Percentiles rank a stretch among this genome's conserved stretches.
phyloP scores from a whole-genome alignment of 2,888 invertebrate genomes.

The Dioctria rufipes region DNA sequence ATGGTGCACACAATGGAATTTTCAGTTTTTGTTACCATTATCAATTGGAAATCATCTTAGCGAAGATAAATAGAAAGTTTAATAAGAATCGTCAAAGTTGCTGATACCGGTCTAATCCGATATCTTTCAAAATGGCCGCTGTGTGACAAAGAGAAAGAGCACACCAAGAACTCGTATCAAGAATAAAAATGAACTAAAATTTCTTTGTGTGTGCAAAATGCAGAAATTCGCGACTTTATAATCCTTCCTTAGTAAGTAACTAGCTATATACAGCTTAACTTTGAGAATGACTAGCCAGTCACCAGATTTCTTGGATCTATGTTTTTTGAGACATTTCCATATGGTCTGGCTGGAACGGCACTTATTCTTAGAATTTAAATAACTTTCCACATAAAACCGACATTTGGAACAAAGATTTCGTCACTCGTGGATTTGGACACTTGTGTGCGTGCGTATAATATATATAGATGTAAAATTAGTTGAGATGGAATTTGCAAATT shows the following conservation, averaged over 20 bases:
- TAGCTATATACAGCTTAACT: not conserved
- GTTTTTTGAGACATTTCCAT: not conserved
- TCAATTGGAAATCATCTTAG: not conserved
- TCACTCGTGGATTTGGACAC: conserved; percentile 22
- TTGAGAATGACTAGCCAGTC: too few species aligned
- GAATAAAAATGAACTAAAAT: not conserved
- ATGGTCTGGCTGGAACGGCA: too few species aligned
- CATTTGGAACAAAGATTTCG: conserved; percentile 21
- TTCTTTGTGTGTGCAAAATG: conserved; percentile 32
- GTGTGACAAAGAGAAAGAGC: conserved; percentile 48
- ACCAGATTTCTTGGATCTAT: too few species aligned
- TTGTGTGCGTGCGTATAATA: conserved; percentile 31
- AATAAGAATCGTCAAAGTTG: not conserved
- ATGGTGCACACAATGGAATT: not conserved
- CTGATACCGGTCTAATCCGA: conserved; percentile 42
- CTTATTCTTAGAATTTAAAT: too few species aligned
- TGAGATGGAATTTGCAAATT: not conserved
- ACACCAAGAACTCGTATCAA: not conserved
- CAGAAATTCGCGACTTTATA: not conserved
- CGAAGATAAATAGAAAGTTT: too few species aligned
- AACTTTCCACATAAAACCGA: not conserved
- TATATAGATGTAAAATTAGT: not conserved
- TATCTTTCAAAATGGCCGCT: conserved; percentile 56
- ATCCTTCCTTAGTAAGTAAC: not conserved
- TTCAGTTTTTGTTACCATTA: not conserved